Base-by-base conservation (phyloP, 2,888 invertebrate species). In the Caprella mutica region DNA sequence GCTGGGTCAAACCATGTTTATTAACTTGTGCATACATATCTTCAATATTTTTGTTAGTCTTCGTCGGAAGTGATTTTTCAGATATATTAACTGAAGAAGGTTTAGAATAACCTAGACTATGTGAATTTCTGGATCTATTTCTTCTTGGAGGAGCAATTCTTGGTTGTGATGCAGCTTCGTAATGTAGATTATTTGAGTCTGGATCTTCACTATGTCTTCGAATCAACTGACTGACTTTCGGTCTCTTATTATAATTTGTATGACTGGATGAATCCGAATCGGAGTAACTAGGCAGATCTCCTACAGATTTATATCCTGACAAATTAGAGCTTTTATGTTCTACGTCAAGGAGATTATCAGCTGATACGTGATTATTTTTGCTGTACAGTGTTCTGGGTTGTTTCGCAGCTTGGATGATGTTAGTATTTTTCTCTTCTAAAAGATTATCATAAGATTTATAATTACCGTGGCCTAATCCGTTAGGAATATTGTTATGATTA, bases 171-270 rank as follows among this genome's bases (percentile, higher is more conserved):
- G 52, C 30, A 9, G 55, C 23, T 2, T 19, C 35, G 21, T 51
- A 30, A n/a, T n/a, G n/a, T n/a, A n/a, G n/a, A n/a, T n/a, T n/a
- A n/a, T n/a, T n/a, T 1, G 48, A 48, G 29, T 48, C 48, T 27
- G 29, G 24, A 19, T 48, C 48, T 1, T n/a, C 30, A 48, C 59
- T 63, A 29, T 59, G 54, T 14, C 43, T 50, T 12, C 48, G 51
- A n/a, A 63, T 57, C 27, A 63, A 59, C 19, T 57, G 56, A 9
- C 56, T 56, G 4, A 63, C 63, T 26, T 59, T 59, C n/a, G 51
- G 51, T 8, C 51, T 19, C 26, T 59, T 56, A 2, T 27, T 3
- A 48, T 48, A n/a, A 26, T 48, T 30, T 21, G 46, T 55, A 9
- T 55, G 44, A 17, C 29, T 30, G n/a, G 48, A 30, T 14, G 48